Percentiles rank a stretch among this genome's conserved stretches.
phyloP scores from a whole-genome alignment of 2,888 invertebrate species.

The Leptinotarsa tumamoca region DNA sequence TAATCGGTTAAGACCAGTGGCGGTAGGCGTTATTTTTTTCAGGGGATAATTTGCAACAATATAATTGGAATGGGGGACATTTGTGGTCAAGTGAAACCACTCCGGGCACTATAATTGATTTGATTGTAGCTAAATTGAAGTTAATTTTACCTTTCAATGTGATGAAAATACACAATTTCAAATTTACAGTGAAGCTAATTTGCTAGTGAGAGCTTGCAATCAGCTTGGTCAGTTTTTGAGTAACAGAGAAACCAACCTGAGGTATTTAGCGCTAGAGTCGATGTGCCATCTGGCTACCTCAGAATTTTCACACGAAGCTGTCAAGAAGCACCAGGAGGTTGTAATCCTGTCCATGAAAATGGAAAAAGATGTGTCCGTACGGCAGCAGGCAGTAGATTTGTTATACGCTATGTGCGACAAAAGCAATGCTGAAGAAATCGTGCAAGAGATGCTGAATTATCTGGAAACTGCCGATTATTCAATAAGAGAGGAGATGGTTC shows the following conservation, averaged over 20 bases:
- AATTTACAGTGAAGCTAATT: conserved; percentile 84
- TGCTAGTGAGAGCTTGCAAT: conserved; percentile 97
- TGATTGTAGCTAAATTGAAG: too few relatives aligned
- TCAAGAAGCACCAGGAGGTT: conserved; percentile 99
- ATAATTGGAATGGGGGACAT: too few relatives aligned
- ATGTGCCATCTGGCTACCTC: conserved; percentile 99
- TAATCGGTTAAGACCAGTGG: too few relatives aligned
- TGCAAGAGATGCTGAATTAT: conserved; percentile 99
- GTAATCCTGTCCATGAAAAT: conserved; percentile 99
- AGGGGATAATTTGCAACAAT: too few relatives aligned
- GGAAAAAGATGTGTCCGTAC: conserved; percentile 97
- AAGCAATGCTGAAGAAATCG: conserved; percentile 98
- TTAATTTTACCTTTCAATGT: neutral
- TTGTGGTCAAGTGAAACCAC: too few relatives aligned
- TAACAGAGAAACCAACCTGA: conserved; percentile 96
- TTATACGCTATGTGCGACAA: conserved; percentile 99
- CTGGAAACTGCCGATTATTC: conserved; percentile 99
- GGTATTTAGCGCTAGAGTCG: conserved; percentile 97
- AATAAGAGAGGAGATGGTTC: conserved; percentile 99
- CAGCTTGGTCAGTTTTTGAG: conserved; percentile 98
- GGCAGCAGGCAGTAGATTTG: conserved; percentile 97
- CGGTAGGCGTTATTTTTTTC: too few relatives aligned
- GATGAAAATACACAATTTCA: neutral
- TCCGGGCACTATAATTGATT: too few relatives aligned
- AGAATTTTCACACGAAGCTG: conserved; percentile 99